Percentiles rank a stretch among this genome's conserved stretches.
Evolutionary conservation across 2,113 vertebrate genomes (phyloP).

Genomic region (Tupaia tana): DNA sequence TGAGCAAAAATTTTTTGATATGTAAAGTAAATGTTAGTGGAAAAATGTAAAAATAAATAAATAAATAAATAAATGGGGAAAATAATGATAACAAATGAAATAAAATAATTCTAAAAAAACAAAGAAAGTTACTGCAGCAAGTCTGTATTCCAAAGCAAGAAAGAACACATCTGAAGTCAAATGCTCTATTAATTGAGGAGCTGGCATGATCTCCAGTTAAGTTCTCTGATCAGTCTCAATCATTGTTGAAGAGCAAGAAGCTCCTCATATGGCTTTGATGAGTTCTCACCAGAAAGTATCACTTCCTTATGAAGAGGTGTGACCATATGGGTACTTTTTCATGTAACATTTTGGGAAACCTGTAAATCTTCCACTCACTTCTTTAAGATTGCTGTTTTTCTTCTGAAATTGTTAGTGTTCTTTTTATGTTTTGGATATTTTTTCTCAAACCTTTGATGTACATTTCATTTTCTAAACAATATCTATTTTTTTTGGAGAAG

Average conservation of each 20-base stretch:
- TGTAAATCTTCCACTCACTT: background rate
- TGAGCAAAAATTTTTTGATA: too few species aligned
- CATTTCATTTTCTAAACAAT: background rate
- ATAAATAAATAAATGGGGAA: too few species aligned
- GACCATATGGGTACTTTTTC: background rate
- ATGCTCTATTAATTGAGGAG: background rate
- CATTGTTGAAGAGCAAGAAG: background rate
- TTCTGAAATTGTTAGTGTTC: background rate
- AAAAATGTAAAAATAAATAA: too few species aligned
- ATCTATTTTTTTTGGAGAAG: background rate
- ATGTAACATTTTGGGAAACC: background rate
- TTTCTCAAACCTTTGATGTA: background rate
- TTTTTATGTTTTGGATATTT: background rate
- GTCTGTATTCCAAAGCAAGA: background rate
- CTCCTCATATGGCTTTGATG: background rate
- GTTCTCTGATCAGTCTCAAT: background rate
- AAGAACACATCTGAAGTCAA: background rate
- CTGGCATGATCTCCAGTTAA: background rate
- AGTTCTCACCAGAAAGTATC: background rate
- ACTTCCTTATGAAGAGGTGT: background rate
- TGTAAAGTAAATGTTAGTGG: too few species aligned
- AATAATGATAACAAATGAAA: too few species aligned
- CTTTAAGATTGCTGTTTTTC: background rate
- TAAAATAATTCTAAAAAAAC: too few species aligned
- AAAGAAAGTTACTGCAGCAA: background rate